Evolutionary conservation across 2,797 vertebrate species (phyloP), one percentile per base, ranked within the genome.

Genomic region (Falco cherrug): DNA sequence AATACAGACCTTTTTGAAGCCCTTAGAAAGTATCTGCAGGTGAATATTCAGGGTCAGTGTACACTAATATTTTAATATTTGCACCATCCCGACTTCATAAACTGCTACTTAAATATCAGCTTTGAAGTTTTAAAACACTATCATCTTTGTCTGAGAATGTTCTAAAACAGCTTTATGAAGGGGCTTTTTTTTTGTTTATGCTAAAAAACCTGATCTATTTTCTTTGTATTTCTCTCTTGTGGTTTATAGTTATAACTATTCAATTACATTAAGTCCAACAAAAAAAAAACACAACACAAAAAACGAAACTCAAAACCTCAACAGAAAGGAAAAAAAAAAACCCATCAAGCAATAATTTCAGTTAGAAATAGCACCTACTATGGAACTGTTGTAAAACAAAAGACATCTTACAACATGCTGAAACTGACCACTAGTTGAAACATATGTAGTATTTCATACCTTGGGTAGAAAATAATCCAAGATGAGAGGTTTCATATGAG

Each of bases 71-170:
- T 91, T 89, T 84, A 82, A 71, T 95, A 96, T 83, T 94, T 95
- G 81, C 68, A 87, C 75, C 84, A 94, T 77, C 75, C 69, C 4
- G 0, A 85, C 53, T 94, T 95, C 93, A 95, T 95, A 92, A 97
- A 93, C 85, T 90, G 83, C 48, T 84, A 89, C 61, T 96, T 84
- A 79, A 77, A 64, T 48, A 76, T 29, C 59, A 87, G 67, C 88
- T 95, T 96, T 96, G 91, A 96, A 95, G 91, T 91, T 84, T 65
- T 14, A 86, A 73, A 76, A 71, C 16, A 43, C 43, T 37, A 68
- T 65, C 74, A 35, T 77, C 88, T 88, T 87, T 75, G 24, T 53
- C 35, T 68, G 73, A 88, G 61, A 75, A 61, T 53, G 41, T 56
- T 86, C 57, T 86, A 68, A 75, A 89, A 21, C 15, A 15, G 59